A percentile compares a stretch with the other conserved stretches of the same genome.
Evolutionary conservation across 2,113 vertebrate genomes (phyloP).

Genomic region (Saimiri boliviensis): DNA sequence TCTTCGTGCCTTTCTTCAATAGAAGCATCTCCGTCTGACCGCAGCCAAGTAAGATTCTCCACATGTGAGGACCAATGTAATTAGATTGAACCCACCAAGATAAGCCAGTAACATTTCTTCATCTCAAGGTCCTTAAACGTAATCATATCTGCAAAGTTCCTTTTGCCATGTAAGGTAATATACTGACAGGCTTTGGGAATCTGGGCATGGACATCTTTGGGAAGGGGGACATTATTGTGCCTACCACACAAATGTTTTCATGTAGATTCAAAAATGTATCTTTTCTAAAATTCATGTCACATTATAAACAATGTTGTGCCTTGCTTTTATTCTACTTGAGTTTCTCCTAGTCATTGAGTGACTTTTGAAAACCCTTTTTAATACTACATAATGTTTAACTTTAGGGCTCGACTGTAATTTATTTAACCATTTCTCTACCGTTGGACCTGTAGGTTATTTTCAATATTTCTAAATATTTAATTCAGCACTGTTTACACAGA

Average conservation of each 20-base stretch:
- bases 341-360: not conserved
- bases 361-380: constrained; percentile 8
- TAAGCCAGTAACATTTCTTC: not conserved
- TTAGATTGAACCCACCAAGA: not conserved
- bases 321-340: constrained; percentile 19
- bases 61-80: not conserved
- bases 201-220: not conserved
- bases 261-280: not conserved
- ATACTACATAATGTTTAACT: constrained; percentile 6
- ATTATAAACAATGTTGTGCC: not conserved
- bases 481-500: constrained; percentile 6
- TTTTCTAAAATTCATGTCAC: not conserved
- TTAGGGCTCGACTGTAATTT: not conserved
- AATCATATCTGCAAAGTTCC: not conserved
- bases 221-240: not conserved
- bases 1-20: not conserved
- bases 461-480: constrained; percentile 13
- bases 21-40: not conserved
- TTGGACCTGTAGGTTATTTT: constrained; percentile 36
- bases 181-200: not conserved
- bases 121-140: not conserved
- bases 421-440: constrained; percentile 13
- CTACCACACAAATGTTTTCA: not conserved
- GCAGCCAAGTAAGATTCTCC: not conserved
- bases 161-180: not conserved